A percentile compares a stretch with the other conserved stretches of the same genome.
Conservation (phyloP, 2,888 invertebrate species). For the Noctua fimbriata region DNA sequence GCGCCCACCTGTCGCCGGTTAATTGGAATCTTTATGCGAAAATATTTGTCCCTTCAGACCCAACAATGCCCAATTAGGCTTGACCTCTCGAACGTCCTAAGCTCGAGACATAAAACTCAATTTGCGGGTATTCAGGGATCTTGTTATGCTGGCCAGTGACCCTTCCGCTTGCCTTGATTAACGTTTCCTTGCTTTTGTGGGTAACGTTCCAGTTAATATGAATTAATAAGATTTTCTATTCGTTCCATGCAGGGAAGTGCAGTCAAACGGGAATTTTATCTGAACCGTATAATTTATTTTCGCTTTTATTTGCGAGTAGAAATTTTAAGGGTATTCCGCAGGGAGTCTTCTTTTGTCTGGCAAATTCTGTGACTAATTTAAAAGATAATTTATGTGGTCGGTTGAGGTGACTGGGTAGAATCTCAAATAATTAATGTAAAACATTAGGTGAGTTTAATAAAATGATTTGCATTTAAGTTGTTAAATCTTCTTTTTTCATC, state of each 20-base stretch:
- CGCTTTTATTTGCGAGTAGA: slow-evolving; percentile 23
- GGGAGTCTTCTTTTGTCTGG: background rate
- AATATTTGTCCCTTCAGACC: slow-evolving; percentile 78
- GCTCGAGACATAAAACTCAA: slow-evolving; percentile 50
- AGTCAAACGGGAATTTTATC: slow-evolving; percentile 56
- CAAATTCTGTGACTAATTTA: background rate
- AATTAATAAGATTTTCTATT: slow-evolving; percentile 74
- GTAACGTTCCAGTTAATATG: slow-evolving; percentile 75
- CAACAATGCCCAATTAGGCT: slow-evolving; percentile 68
- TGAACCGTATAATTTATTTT: slow-evolving; percentile 56
- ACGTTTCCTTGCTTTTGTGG: slow-evolving; percentile 78
- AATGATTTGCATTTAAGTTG: background rate
- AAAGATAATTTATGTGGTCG: background rate
- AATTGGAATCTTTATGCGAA: slow-evolving; percentile 87
- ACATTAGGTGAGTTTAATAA: background rate
- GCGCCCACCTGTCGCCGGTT: slow-evolving; percentile 80
- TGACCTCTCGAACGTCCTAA: slow-evolving; percentile 67
- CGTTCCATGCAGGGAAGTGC: slow-evolving; percentile 52
- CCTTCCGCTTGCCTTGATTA: slow-evolving; percentile 84
- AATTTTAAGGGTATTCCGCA: slow-evolving; percentile 5
- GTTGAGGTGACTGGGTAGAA: background rate
- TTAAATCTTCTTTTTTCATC: background rate
- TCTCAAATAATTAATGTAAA: background rate
- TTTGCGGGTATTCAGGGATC: slow-evolving; percentile 67
- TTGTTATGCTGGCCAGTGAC: slow-evolving; percentile 73